phyloP scores from a whole-genome alignment of 2,797 vertebrate species.

The Sparidentex hasta region DNA sequence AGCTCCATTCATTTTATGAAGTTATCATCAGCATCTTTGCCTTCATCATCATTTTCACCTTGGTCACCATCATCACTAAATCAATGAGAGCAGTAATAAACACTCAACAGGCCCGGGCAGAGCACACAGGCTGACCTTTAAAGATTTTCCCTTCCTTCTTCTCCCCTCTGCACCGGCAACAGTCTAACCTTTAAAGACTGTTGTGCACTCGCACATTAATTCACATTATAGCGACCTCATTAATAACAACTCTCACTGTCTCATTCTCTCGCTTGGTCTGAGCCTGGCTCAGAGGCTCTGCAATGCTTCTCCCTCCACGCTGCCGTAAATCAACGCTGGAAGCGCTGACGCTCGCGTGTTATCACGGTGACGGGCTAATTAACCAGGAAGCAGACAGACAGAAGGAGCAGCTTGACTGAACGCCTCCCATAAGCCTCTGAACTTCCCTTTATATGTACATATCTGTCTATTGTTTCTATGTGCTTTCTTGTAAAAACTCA shows the following conservation, averaged over 20 bases:
- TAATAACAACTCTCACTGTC: constrained; percentile 85
- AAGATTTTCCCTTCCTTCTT: constrained; percentile 83
- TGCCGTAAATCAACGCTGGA: constrained; percentile 85
- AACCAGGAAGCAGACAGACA: constrained; percentile 82
- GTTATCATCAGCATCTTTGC: constrained; percentile 82
- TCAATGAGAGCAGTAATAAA: constrained; percentile 86
- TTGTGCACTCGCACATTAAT: constrained; percentile 89
- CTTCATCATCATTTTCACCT: constrained; percentile 82
- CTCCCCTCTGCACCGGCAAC: constrained; percentile 79
- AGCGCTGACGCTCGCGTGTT: constrained; percentile 79
- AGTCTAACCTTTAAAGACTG: constrained; percentile 90
- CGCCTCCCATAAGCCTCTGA: constrained; percentile 52
- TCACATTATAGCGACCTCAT: constrained; percentile 89
- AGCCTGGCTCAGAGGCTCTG: constrained; percentile 71
- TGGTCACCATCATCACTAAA: constrained; percentile 84
- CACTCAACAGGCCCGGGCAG: constrained; percentile 77
- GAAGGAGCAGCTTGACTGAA: constrained; percentile 75
- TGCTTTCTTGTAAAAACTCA: constrained; percentile 6
- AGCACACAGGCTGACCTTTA: constrained; percentile 86
- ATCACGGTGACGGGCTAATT: constrained; percentile 85
- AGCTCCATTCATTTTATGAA: constrained; percentile 78
- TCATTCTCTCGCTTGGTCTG: constrained; percentile 74
- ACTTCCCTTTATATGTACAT: constrained; percentile 24
- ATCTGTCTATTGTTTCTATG: neutral
- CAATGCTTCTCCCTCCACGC: constrained; percentile 65